Evolutionary conservation across 2,888 invertebrate species (phyloP).

Genomic region (Ceriagrion tenellum): DNA sequence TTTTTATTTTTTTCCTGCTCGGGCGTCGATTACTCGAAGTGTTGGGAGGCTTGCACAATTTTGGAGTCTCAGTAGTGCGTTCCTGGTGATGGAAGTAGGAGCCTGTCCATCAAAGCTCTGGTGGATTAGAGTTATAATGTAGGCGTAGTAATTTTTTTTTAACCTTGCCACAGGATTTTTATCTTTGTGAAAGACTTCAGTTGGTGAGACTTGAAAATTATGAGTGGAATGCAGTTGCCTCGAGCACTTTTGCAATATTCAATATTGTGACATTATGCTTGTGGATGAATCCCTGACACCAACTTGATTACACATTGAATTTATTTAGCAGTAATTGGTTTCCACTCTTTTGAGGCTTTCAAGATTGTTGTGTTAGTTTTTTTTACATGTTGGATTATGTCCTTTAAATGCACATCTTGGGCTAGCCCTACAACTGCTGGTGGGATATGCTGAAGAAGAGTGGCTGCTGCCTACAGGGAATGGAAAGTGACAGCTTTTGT

Average conservation of each 20-base stretch:
- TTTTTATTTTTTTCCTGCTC: not conserved
- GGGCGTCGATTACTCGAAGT: slow-evolving; percentile 29
- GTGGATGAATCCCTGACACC: slow-evolving; percentile 47
- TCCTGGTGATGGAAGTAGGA: slow-evolving; percentile 55
- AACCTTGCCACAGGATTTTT: slow-evolving; percentile 31
- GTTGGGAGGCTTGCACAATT: slow-evolving; percentile 40
- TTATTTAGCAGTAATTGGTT: slow-evolving; percentile 49
- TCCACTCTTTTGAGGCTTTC: slow-evolving; percentile 34
- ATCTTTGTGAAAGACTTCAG: slow-evolving; percentile 52
- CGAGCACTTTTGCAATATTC: slow-evolving; percentile 59
- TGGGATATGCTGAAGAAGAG: slow-evolving; percentile 23
- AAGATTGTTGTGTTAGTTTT: slow-evolving; percentile 24
- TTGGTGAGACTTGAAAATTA: slow-evolving; percentile 47
- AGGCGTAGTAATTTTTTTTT: slow-evolving; percentile 47
- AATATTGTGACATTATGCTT: slow-evolving; percentile 58
- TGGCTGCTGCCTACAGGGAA: not conserved
- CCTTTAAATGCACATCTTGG: slow-evolving; percentile 32
- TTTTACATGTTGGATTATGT: slow-evolving; percentile 12
- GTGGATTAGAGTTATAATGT: slow-evolving; percentile 46
- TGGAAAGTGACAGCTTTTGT: not conserved
- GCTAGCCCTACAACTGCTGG: not conserved
- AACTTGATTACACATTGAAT: slow-evolving; percentile 46
- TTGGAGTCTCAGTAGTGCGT: slow-evolving; percentile 33
- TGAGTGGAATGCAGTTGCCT: slow-evolving; percentile 44
- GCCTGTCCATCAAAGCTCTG: slow-evolving; percentile 54